A percentile compares a stretch with the other conserved stretches of the same genome.
These are phyloP conservation scores for Anastrepha obliqua DNA, from an alignment of 1,140 invertebrate genomes.

Conservation along the genomic window DNA sequence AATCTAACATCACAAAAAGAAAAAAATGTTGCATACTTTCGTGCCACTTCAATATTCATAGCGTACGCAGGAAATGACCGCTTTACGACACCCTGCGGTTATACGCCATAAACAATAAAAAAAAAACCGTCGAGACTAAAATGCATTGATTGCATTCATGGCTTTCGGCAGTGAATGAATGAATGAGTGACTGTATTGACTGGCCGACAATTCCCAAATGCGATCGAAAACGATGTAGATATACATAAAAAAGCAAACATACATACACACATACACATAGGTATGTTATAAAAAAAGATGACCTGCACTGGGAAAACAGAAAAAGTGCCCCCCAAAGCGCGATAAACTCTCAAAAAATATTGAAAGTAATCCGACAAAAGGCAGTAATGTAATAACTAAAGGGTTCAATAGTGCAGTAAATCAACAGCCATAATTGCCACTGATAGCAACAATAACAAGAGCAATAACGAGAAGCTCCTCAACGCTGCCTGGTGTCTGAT, in stretches of 20 bases:
- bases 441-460: constrained; percentile 40
- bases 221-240: not conserved
- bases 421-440: constrained; percentile 38
- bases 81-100: constrained; percentile 43
- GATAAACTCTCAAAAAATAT: constrained; percentile 25
- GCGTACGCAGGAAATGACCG: constrained; percentile 20
- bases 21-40: constrained; percentile 3
- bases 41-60: constrained; percentile 33
- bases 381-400: constrained; percentile 47
- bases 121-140: constrained; percentile 1
- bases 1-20: too few species aligned
- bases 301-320: not conserved
- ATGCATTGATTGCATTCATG: constrained; percentile 50
- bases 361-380: constrained; percentile 19
- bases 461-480: constrained; percentile 24
- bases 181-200: constrained; percentile 16
- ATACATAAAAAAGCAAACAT: not conserved
- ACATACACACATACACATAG: not conserved
- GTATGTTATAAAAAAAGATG: not conserved
- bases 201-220: constrained; percentile 38
- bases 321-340: not conserved
- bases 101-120: constrained; percentile 33
- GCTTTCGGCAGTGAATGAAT: constrained; percentile 13
- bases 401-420: constrained; percentile 51
- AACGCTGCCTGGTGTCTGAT: not conserved